Percentiles rank a stretch among this genome's conserved stretches.
Evolutionary conservation across 2,113 vertebrate genomes (phyloP).

Genomic region (Smithornis capensis): DNA sequence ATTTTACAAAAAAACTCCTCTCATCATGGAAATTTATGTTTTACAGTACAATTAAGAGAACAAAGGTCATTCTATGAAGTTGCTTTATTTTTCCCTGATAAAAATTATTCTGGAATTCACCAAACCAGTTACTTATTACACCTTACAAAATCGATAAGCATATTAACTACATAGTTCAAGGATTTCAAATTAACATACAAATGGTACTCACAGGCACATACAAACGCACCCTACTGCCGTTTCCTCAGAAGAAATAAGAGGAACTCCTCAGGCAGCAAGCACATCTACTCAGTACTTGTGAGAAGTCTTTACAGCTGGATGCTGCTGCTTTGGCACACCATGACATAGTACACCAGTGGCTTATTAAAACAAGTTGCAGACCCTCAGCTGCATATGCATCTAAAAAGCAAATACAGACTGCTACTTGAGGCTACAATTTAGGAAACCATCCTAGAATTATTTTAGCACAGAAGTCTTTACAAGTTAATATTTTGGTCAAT

Average conservation of each 20-base stretch:
- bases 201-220: neutral
- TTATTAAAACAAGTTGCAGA: neutral
- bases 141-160: neutral
- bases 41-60: neutral
- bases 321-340: neutral
- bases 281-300: neutral
- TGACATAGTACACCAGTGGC: neutral
- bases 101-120: neutral
- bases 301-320: neutral
- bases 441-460: neutral
- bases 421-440: neutral
- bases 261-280: neutral
- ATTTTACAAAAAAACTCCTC: neutral
- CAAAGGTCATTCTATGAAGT: neutral
- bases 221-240: neutral
- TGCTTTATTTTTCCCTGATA: neutral
- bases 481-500: neutral
- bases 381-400: neutral
- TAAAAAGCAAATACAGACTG: neutral
- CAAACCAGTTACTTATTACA: neutral
- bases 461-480: neutral
- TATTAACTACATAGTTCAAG: neutral
- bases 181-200: neutral
- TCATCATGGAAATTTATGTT: neutral
- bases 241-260: neutral